Base-by-base conservation (phyloP, 2,113 vertebrate genomes). In the Gobio gobio region DNA sequence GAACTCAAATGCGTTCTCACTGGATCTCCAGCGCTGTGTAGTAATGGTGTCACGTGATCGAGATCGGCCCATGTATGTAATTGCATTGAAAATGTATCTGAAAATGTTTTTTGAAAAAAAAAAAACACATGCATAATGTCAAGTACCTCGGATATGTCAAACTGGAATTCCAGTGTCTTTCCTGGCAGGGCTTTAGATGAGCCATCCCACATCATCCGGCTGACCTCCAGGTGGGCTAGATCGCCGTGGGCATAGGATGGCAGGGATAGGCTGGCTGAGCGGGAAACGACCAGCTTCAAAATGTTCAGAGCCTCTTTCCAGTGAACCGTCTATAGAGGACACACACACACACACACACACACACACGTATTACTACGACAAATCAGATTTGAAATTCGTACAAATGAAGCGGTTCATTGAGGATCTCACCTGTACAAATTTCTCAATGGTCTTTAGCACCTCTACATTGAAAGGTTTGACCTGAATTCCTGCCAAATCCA, bases 261-360 rank as follows among this genome's bases (percentile, higher is more conserved):
- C 82, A 98, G 92, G 49, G 98, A 97, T 0, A 99, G 94, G 87
- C 97, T 99, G 89, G 98, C 98, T 1, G 97, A 99, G 73, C 98
- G 96, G 12, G 97, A 99, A 26, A 99, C 98, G 12, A 99, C 97
- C 88, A 99, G 91, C 91, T 99, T 99, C 87, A 99, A 85, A 89
- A 99, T 98, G 90, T 98, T 99, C 86, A 99, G 88, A 74, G 98
- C 97, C 86, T 99, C 98, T 88, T 98, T 97, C 98, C 98, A 99
- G 91, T 99, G 98, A 63, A 96, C 85, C 2, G 96, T 99, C 98
- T 99, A 56, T 56, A 83, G 51, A 33, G 36, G 14, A 54, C 22
- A 78, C 2, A 70, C 2, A 70, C 9, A 63, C 36, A n/a, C n/a
- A n/a, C n/a, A n/a, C n/a, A n/a, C n/a, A 54, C 22, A 78, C 2